phyloP scores from a whole-genome alignment of 2,888 invertebrate species.

The Hesperia comma region DNA sequence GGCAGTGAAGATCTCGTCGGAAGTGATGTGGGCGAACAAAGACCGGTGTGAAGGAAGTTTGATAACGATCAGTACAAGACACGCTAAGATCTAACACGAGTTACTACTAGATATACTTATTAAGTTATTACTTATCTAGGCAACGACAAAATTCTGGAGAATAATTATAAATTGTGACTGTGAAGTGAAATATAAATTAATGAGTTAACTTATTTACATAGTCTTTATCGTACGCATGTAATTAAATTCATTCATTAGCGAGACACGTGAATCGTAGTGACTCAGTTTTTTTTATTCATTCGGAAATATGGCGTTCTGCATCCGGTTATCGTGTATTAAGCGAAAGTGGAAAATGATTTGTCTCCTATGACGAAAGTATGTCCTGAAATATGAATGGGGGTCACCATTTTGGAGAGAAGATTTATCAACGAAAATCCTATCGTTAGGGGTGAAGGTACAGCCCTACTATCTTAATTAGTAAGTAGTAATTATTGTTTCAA shows the following conservation, averaged over 20 bases:
- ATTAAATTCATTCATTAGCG: conserved; percentile 19
- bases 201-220: conserved; percentile 5
- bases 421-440: too few relatives aligned
- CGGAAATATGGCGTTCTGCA: not conserved
- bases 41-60: not conserved
- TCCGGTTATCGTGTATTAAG: not conserved
- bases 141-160: conserved; percentile 7
- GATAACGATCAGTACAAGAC: not conserved
- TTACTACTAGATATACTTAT: too few relatives aligned
- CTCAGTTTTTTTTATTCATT: not conserved
- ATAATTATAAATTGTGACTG: not conserved
- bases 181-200: not conserved
- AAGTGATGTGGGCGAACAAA: conserved; percentile 2
- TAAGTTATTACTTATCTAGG: too few relatives aligned
- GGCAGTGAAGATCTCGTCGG: not conserved
- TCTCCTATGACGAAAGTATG: too few relatives aligned
- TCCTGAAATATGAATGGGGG: not conserved
- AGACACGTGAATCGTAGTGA: conserved; percentile 6
- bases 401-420: too few relatives aligned
- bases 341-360: not conserved
- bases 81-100: not conserved
- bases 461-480: too few relatives aligned
- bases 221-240: conserved; percentile 19
- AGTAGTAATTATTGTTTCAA: too few relatives aligned
- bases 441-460: too few relatives aligned